These are phyloP conservation scores for Brachyrhaphis roseni DNA, from an alignment of 2,797 vertebrate genomes.

Conservation along the genomic window DNA sequence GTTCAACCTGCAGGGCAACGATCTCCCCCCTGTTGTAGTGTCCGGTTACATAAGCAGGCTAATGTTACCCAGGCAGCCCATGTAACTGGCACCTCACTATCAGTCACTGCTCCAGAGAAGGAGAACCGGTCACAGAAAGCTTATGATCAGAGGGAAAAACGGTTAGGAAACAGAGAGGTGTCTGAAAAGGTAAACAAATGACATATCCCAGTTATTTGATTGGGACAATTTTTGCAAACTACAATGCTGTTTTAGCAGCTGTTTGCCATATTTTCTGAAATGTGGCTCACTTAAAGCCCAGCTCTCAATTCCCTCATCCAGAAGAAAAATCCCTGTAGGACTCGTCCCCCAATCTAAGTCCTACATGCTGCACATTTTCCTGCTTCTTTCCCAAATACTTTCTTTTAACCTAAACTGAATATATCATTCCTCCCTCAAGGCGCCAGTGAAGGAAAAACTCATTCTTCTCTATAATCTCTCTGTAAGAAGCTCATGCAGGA, in stretches of 20 bases:
- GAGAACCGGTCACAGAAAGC: constrained; percentile 36
- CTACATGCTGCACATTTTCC: constrained; percentile 35
- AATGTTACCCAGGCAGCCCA: constrained; percentile 50
- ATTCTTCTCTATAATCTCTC: constrained; percentile 57
- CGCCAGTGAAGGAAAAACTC: constrained; percentile 54
- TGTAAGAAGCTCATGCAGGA: constrained; percentile 53
- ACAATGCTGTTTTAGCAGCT: constrained; percentile 10
- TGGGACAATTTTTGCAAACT: not conserved
- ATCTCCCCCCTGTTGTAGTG: constrained; percentile 41
- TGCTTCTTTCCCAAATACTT: constrained; percentile 57
- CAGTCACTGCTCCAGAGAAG: constrained; percentile 35
- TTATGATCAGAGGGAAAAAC: constrained; percentile 13
- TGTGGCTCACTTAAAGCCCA: constrained; percentile 37
- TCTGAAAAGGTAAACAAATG: constrained; percentile 15
- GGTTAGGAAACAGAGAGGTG: constrained; percentile 15
- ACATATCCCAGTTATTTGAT: not conserved
- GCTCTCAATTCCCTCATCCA: constrained; percentile 53
- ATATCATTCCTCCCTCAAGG: constrained; percentile 64
- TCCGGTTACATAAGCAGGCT: constrained; percentile 67
- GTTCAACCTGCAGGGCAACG: constrained; percentile 34
- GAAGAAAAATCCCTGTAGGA: constrained; percentile 37
- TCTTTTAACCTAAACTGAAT: constrained; percentile 74
- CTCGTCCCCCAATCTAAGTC: constrained; percentile 17
- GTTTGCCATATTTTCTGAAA: constrained; percentile 45
- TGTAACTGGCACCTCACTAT: constrained; percentile 63